Percentiles rank a stretch among this genome's conserved stretches.
Conservation (phyloP, 2,797 vertebrate species). For the Lateolabrax maculatus region DNA sequence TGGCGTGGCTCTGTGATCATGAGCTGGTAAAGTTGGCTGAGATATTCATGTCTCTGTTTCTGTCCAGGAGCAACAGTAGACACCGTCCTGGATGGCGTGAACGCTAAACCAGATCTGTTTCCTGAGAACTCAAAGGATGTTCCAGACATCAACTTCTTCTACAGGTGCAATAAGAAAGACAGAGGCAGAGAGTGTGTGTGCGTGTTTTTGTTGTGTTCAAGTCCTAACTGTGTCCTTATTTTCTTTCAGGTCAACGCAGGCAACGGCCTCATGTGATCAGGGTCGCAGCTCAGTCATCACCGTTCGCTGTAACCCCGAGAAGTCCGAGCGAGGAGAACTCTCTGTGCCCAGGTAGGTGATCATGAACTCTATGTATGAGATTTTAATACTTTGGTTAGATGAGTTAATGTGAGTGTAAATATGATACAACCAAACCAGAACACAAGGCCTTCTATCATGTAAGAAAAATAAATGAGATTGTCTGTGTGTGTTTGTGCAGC, state of each 20-base stretch:
- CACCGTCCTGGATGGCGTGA: constrained; percentile 86
- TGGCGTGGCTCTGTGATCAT: too few relatives aligned
- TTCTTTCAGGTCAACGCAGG: constrained; percentile 87
- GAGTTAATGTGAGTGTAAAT: not conserved
- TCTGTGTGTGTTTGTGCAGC: constrained; percentile 76
- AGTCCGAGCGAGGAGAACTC: constrained; percentile 87
- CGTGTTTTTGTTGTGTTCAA: not conserved
- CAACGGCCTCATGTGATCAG: constrained; percentile 92
- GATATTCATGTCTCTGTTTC: not conserved
- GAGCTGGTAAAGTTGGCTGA: rapidly evolving
- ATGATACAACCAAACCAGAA: not conserved
- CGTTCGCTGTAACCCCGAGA: constrained; percentile 91
- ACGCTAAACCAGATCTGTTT: constrained; percentile 89
- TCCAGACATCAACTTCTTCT: constrained; percentile 97
- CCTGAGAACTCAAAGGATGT: constrained; percentile 81
- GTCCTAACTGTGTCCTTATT: not conserved
- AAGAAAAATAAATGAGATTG: not conserved
- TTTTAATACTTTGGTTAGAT: not conserved
- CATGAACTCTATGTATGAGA: not conserved
- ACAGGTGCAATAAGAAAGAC: constrained; percentile 84
- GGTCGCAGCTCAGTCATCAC: constrained; percentile 93
- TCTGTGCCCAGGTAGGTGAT: constrained; percentile 90
- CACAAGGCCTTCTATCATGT: not conserved
- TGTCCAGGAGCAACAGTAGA: constrained; percentile 90
- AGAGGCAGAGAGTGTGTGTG: not conserved